phyloP scores from a whole-genome alignment of 2,888 invertebrate species.

The Blera fallax region DNA sequence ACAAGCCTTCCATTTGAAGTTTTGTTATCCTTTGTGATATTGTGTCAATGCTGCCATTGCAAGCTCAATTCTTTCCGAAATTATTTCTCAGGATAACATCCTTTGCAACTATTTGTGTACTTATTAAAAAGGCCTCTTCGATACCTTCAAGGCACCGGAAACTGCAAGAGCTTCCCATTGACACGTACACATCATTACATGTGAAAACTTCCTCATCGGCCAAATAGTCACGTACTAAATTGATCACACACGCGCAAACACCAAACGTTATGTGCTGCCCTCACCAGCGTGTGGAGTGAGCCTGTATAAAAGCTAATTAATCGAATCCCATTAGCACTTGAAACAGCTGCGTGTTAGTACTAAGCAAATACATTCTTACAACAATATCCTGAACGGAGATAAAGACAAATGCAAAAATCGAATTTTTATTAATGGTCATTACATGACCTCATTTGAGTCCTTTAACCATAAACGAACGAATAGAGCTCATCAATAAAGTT shows the following conservation, averaged over 20 bases:
- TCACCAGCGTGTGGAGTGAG: neutral
- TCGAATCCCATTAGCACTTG: slow-evolving; percentile 70
- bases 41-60: neutral
- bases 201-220: slow-evolving; percentile 11
- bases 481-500: slow-evolving; percentile 46
- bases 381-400: neutral
- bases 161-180: slow-evolving; percentile 1
- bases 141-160: no score
- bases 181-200: slow-evolving; percentile 41
- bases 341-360: slow-evolving; percentile 56
- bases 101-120: neutral
- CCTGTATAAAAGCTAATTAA: slow-evolving; percentile 68
- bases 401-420: slow-evolving; percentile 58
- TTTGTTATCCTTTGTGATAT: no score
- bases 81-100: neutral
- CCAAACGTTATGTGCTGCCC: neutral
- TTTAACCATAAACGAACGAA: neutral
- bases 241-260: slow-evolving; percentile 54
- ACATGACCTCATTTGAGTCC: slow-evolving; percentile 61
- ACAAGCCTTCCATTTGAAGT: neutral
- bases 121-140: neutral
- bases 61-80: neutral
- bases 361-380: slow-evolving; percentile 9
- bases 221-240: slow-evolving; percentile 64
- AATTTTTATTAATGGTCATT: slow-evolving; percentile 61